A percentile compares a stretch with the other conserved stretches of the same genome.
These are phyloP conservation scores for Malurus leucopterus DNA, from an alignment of 2,797 vertebrate genomes.

Conservation along the genomic window DNA sequence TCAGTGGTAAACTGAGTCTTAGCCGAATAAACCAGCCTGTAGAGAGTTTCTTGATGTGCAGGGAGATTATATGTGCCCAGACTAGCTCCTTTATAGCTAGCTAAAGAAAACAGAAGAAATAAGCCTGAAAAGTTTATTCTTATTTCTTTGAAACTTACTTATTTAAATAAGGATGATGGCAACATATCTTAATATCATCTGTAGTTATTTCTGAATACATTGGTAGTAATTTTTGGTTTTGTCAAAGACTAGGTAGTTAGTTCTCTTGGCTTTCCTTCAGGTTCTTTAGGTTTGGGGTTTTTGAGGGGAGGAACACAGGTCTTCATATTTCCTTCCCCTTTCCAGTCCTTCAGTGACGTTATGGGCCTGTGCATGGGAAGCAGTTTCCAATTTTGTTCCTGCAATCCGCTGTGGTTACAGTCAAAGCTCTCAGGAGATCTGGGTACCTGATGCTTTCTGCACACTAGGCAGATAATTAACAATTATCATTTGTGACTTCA, in stretches of 20 bases:
- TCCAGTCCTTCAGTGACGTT: neutral
- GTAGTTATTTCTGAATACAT: neutral
- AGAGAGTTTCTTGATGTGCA: neutral
- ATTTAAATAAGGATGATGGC: neutral
- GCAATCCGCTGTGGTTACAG: neutral
- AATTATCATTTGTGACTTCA: neutral
- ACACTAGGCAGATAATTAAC: neutral
- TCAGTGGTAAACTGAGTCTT: neutral
- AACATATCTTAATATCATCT: neutral
- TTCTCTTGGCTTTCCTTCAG: neutral
- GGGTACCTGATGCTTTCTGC: neutral
- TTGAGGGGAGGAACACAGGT: neutral
- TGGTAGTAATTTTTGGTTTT: neutral
- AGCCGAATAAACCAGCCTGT: neutral
- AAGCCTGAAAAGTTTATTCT: neutral
- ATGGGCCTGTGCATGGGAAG: neutral
- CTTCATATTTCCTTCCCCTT: neutral
- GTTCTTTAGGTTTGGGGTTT: neutral
- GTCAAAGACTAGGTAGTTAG: neutral
- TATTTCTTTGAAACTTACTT: neutral
- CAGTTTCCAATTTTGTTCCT: slow-evolving; percentile 20
- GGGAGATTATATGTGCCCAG: neutral
- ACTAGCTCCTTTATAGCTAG: neutral
- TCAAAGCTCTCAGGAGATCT: neutral
- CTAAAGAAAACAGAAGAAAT: neutral